Base-by-base conservation (phyloP, 1,140 invertebrate genomes). In the Bombyx mandarina region DNA sequence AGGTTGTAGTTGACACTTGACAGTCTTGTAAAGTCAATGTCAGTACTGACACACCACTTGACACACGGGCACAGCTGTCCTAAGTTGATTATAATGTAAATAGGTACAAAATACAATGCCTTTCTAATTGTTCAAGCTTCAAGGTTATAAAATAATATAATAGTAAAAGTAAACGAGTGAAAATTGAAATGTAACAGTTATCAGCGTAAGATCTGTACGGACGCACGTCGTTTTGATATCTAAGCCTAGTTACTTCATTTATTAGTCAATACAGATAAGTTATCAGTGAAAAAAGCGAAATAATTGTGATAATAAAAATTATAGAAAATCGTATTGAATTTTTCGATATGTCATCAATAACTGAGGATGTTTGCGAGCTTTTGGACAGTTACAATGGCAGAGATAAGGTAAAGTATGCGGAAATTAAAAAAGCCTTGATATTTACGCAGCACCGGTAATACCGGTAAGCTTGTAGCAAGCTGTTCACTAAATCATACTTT, bases 391-490 rank as follows among this genome's bases (percentile, higher is more conserved):
- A 86, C 62, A 85, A 82, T 66, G 83, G 83, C 8, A 76, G 83
- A 66, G 83, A 86, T 67, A 86, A 86, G 83, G 83, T 86, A 75
- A 71, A 69, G 55, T 75, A 82, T 80, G 74, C 78, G 80, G 77
- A 82, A 82, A 67, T 55, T 50, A 56, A 59, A 35, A 35, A 44
- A 61, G 54, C 78, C 67, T 75, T 68, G 73, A 65, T 64, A 71
- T 74, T 70, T 63, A 47, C 46, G 8, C 43, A 49, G 26, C 47
- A 59, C 60, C 59, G 45, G 63, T 65, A 56, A 43, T 62, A 63
- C 62, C 57, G 65, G 66, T 67, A 49, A 64, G 65, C 63, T 68
- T 47, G 46, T 8, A 10, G 46, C 63, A 35, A 35, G 26, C 26
- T 35, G 59, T 57, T 68, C 10, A 43, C 50, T 51, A 18, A n/a